Conservation (phyloP, 1,140 invertebrate genomes). For the Drosophila melanogaster region DNA sequence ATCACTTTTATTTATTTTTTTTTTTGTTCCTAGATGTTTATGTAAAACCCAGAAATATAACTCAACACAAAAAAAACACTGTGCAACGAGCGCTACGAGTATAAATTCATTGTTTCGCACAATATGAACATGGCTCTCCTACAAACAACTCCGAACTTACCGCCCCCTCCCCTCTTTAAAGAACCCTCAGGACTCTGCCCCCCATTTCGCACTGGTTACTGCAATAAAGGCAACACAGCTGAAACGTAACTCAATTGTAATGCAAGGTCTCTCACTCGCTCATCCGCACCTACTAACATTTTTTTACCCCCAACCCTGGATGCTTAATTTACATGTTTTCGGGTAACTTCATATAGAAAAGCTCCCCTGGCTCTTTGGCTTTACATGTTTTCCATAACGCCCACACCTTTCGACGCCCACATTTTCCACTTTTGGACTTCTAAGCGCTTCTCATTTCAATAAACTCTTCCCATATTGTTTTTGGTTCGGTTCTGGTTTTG, state of each 20-base stretch:
- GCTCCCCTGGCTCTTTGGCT: slow-evolving; percentile 46
- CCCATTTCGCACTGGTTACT: neutral
- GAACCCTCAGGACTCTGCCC: neutral
- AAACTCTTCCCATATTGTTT: slow-evolving; percentile 41
- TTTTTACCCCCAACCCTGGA: slow-evolving; percentile 13
- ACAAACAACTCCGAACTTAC: slow-evolving; percentile 13
- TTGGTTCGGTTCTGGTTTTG: slow-evolving; percentile 7
- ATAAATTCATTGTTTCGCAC: slow-evolving; percentile 79
- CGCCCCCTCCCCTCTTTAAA: neutral
- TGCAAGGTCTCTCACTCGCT: slow-evolving; percentile 73
- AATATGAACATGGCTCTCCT: slow-evolving; percentile 58
- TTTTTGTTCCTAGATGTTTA: slow-evolving; percentile 46
- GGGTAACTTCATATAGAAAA: slow-evolving; percentile 60
- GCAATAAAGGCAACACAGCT: slow-evolving; percentile 53
- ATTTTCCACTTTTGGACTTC: slow-evolving; percentile 39
- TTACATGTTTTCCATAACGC: slow-evolving; percentile 39
- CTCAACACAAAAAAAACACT: slow-evolving; percentile 27
- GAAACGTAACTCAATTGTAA: slow-evolving; percentile 80
- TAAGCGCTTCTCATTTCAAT: slow-evolving; percentile 78
- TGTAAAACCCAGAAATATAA: slow-evolving; percentile 50
- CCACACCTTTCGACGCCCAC: slow-evolving; percentile 4
- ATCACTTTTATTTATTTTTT: neutral
- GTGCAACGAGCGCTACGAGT: slow-evolving; percentile 38
- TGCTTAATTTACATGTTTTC: slow-evolving; percentile 62
- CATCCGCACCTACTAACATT: slow-evolving; percentile 29